Conservation (phyloP, 2,797 vertebrate species). For the Clarias fuscus region DNA sequence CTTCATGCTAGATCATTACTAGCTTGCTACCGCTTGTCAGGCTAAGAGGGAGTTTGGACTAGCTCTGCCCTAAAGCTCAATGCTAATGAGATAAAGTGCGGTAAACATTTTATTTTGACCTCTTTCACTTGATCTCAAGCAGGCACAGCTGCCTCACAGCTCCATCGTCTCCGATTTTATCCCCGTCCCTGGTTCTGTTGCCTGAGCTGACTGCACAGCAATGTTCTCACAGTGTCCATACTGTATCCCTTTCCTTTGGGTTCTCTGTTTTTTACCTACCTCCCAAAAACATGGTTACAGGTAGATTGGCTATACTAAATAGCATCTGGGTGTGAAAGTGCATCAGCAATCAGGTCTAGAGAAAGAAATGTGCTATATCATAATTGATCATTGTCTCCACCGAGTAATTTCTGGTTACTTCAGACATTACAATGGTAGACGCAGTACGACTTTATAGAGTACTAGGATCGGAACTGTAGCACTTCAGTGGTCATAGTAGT, state of each 20-base stretch:
- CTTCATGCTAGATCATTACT: not conserved
- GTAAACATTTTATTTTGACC: not conserved
- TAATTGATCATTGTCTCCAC: no score
- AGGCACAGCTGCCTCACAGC: no score
- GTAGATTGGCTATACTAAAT: not conserved
- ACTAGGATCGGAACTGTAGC: no score
- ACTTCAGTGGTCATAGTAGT: no score
- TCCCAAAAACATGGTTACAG: not conserved
- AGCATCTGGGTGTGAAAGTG: not conserved
- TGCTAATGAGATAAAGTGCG: not conserved
- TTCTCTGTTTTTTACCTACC: no score
- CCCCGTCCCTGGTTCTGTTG: not conserved
- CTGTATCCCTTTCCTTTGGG: not conserved
- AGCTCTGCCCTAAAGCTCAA: not conserved
- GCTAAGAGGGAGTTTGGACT: not conserved
- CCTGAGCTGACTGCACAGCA: not conserved
- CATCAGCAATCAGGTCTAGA: not conserved
- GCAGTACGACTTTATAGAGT: no score
- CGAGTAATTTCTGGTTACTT: no score
- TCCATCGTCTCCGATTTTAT: not conserved
- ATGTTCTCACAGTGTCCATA: not conserved
- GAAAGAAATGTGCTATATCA: no score
- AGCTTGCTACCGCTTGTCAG: constrained; percentile 2
- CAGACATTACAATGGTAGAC: no score
- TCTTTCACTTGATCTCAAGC: not conserved